These are phyloP conservation scores for Rattus rattus DNA, from an alignment of 2,113 vertebrate species.

Conservation along the genomic window DNA sequence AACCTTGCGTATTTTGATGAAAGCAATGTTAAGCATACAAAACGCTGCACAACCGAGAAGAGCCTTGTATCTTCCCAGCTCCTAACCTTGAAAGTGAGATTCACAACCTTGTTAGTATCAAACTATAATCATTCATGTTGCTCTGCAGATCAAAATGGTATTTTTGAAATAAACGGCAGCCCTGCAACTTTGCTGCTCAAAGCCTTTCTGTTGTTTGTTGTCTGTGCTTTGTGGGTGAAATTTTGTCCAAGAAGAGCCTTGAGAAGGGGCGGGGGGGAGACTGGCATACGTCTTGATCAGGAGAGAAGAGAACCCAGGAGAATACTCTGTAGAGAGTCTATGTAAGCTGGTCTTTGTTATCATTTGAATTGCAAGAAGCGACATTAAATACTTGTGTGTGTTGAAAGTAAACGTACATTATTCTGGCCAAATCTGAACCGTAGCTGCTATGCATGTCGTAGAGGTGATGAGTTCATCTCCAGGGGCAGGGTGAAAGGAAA, in stretches of 20 bases:
- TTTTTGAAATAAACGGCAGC: background rate
- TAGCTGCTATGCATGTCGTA: background rate
- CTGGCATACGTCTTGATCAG: background rate
- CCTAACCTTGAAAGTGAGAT: constrained; percentile 73
- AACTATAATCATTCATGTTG: constrained; percentile 61
- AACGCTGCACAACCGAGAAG: constrained; percentile 55
- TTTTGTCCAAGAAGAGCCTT: constrained; percentile 9
- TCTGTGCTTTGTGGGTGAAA: constrained; percentile 57
- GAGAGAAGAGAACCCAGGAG: background rate
- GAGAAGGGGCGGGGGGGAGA: background rate
- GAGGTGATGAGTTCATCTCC: constrained; percentile 45
- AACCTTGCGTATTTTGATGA: constrained; percentile 71
- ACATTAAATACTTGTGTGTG: constrained; percentile 21
- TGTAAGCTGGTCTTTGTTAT: background rate
- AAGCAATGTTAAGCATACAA: constrained; percentile 73
- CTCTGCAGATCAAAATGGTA: constrained; percentile 68
- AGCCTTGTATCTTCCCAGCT: constrained; percentile 45
- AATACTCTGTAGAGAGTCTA: rapidly evolving
- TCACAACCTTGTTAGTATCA: constrained; percentile 63
- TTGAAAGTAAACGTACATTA: constrained; percentile 30
- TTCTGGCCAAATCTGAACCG: constrained; percentile 53
- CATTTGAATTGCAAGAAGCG: constrained; percentile 40
- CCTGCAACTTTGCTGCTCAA: background rate
- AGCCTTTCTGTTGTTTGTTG: constrained; percentile 14
- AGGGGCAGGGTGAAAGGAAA: constrained; percentile 62